Conservation (phyloP, 2,888 invertebrate genomes). For the Campoletis raptor region DNA sequence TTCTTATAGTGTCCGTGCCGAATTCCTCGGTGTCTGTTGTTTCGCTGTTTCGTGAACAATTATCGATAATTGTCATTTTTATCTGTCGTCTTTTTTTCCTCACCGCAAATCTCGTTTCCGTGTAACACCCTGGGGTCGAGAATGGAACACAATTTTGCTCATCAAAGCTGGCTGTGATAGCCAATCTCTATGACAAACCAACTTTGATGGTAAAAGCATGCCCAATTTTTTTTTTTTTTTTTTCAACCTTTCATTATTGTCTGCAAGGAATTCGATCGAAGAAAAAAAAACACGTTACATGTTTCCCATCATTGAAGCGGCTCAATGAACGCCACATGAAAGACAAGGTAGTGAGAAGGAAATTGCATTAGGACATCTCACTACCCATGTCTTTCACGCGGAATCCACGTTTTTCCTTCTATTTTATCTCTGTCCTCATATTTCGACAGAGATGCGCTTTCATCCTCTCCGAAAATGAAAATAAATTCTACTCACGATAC, state of each 20-base stretch:
- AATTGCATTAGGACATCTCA: slow-evolving; percentile 92
- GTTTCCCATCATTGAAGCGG: slow-evolving; percentile 25
- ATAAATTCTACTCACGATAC: not conserved
- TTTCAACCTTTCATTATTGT: slow-evolving; percentile 27
- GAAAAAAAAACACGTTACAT: not conserved
- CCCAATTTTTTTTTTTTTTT: slow-evolving; percentile 71
- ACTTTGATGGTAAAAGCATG: slow-evolving; percentile 91
- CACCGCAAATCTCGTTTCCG: slow-evolving; percentile 59
- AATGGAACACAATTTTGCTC: slow-evolving; percentile 90
- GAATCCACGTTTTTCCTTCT: slow-evolving; percentile 83
- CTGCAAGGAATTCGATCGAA: slow-evolving; percentile 10
- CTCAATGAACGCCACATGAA: slow-evolving; percentile 91
- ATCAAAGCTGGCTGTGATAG: slow-evolving; percentile 99
- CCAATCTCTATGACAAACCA: slow-evolving; percentile 92
- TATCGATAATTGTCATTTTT: not conserved
- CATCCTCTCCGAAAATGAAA: not conserved
- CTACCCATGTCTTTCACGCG: slow-evolving; percentile 99
- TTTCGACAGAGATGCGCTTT: slow-evolving; percentile 22
- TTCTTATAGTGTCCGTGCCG: not conserved
- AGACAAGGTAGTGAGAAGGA: slow-evolving; percentile 99
- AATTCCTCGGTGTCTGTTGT: too few relatives aligned
- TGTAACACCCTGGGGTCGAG: slow-evolving; percentile 72
- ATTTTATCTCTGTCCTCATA: slow-evolving; percentile 32
- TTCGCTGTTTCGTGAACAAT: not conserved
- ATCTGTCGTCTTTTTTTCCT: slow-evolving; percentile 10